Base-by-base conservation (phyloP, 2,888 invertebrate genomes). In the Chrysolina haemoptera region DNA sequence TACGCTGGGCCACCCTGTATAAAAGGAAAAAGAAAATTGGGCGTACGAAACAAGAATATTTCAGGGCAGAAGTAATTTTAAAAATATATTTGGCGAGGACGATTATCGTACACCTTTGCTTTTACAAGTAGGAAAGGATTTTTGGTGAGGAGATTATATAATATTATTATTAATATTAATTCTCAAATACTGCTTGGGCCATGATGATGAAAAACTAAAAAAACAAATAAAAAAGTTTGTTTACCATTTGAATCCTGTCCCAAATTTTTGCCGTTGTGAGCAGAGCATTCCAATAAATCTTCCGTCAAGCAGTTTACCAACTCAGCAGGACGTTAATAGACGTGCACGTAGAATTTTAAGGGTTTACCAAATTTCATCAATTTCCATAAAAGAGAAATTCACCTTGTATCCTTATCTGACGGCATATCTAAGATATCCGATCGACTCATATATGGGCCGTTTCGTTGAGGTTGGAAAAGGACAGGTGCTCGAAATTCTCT, bases 361-460 rank as follows among this genome's bases (percentile, higher is more conserved):
- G 73, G 73, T n/a, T 73, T 50, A 65, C 65, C 70, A 68, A 70
- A 68, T 72, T 65, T 48, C 65, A 64, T 53, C 66, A 20, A 75
- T 75, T 73, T 64, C 77, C 76, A 76, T 76, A 77, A 76, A 77
- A 74, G 76, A 76, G 72, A 77, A 77, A 75, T 77, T 75, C 71
- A 66, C 53, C 63, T 65, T 67, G 63, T 68, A 66, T 22, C 35
- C 68, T 76, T 77, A 78, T 78, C 78, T 65, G 66, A 59, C 74
- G 69, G 79, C 69, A 79, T 79, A 79, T 79, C 79, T 79, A 77
- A 65, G 65, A 70, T 73, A 75, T 79, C 79, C 53, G 76, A 77
- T 78, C 75, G 67, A 41, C 55, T 70, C 71, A 53, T 59, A 71
- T 71, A 67, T 65, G 71, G 59, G 48, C 53, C 70, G 40, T 73